These are phyloP conservation scores for Diloba caeruleocephala DNA, from an alignment of 2,888 invertebrate genomes.

Conservation along the genomic window DNA sequence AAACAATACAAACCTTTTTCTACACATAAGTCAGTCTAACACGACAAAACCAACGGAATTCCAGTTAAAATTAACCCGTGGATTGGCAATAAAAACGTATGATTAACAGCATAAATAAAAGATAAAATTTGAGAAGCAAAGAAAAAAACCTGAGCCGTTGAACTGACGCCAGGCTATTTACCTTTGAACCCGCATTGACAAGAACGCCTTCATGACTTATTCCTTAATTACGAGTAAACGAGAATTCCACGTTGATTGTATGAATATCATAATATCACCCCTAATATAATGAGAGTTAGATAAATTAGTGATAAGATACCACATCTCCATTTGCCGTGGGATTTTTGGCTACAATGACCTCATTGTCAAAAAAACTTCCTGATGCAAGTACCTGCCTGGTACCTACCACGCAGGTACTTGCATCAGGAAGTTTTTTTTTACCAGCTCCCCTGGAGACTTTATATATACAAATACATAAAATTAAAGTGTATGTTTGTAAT, in stretches of 20 bases:
- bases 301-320: neutral
- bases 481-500: too few species aligned
- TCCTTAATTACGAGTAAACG: constrained; percentile 19
- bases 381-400: too few species aligned
- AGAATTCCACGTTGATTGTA: constrained; percentile 24
- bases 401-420: too few species aligned
- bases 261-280: neutral
- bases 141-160: constrained; percentile 64
- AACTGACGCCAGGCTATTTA: constrained; percentile 65
- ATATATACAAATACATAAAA: too few species aligned
- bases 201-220: constrained; percentile 32
- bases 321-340: too few species aligned
- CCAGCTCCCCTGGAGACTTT: too few species aligned
- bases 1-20: too few species aligned
- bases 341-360: too few species aligned
- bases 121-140: constrained; percentile 48
- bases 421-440: too few species aligned
- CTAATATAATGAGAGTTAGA: neutral
- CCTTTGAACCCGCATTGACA: constrained; percentile 66
- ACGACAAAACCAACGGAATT: too few species aligned
- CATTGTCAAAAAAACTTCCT: too few species aligned
- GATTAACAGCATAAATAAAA: constrained; percentile 47
- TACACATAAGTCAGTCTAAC: too few species aligned
- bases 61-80: constrained; percentile 22
- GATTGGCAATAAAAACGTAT: constrained; percentile 39